Conservation (phyloP, 30 jellyfish, hydroid and myxozoan species). For the Sanderia malayensis region DNA sequence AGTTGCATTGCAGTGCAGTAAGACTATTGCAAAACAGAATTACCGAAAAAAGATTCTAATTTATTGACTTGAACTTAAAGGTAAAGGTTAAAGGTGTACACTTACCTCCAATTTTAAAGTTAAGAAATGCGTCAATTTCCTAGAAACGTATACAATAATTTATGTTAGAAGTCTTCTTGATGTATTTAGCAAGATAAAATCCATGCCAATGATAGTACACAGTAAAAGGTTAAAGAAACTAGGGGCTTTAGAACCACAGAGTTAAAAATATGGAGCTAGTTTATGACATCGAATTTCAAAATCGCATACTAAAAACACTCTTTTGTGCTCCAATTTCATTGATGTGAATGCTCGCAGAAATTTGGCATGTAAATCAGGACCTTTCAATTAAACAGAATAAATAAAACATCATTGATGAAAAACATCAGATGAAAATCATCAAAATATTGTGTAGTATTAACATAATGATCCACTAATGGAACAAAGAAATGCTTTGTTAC, state of each 20-base stretch:
- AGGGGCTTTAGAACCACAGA: not conserved
- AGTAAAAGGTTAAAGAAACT: not conserved
- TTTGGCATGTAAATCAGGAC: conserved; percentile 1
- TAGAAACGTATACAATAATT: not conserved
- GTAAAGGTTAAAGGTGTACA: too few relatives aligned
- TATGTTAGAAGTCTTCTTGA: not conserved
- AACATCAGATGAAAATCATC: not conserved
- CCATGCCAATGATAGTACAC: not conserved
- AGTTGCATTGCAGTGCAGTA: too few relatives aligned
- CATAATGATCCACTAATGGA: not conserved
- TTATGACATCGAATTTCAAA: not conserved
- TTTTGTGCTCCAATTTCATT: not conserved
- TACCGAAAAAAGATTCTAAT: too few relatives aligned
- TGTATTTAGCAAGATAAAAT: not conserved
- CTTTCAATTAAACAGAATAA: not conserved
- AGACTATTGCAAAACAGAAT: too few relatives aligned
- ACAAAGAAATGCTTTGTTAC: not conserved
- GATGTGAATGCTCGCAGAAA: not conserved
- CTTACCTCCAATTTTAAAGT: not conserved
- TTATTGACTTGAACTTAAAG: too few relatives aligned
- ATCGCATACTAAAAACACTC: not conserved
- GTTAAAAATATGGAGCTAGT: not conserved
- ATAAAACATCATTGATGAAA: not conserved
- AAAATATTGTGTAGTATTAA: not conserved
- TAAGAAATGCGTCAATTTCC: not conserved